Conservation (phyloP, 2,797 vertebrate species). For the Pyrrhura leucotis region DNA sequence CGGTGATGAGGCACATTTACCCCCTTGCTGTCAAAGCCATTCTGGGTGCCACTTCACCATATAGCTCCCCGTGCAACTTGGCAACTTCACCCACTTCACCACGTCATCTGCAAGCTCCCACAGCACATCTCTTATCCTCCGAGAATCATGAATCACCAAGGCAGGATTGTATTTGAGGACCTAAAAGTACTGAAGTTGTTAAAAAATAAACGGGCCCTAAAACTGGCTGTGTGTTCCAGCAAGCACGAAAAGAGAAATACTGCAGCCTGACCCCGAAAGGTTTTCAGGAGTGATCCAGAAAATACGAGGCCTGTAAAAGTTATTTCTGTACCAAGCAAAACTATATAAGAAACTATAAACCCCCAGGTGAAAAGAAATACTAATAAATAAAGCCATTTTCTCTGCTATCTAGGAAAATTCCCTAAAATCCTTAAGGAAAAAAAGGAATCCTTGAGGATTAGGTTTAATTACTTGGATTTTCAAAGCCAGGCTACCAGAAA, state of each 20-base stretch:
- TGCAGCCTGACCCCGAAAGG: not conserved
- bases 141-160: constrained; percentile 23
- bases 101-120: constrained; percentile 1
- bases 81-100: not conserved
- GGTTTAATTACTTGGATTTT: constrained; percentile 28
- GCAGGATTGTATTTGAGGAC: constrained; percentile 16
- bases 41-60: not conserved
- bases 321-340: constrained; percentile 14
- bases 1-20: rapidly evolving
- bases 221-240: not conserved
- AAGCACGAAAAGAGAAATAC: not conserved
- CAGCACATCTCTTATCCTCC: not conserved
- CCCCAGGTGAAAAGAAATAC: not conserved
- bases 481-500: not conserved
- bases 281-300: not conserved
- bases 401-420: not conserved
- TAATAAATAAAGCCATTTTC: not conserved
- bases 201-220: constrained; percentile 40
- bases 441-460: not conserved
- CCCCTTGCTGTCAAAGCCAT: not conserved
- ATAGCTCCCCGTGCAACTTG: not conserved
- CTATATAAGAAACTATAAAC: not conserved
- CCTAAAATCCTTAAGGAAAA: not conserved
- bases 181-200: constrained; percentile 17
- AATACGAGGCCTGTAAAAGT: not conserved